Percentiles rank a stretch among this genome's conserved stretches.
Conservation (phyloP, 2,888 invertebrate species). For the Hemistola chrysoprasaria region DNA sequence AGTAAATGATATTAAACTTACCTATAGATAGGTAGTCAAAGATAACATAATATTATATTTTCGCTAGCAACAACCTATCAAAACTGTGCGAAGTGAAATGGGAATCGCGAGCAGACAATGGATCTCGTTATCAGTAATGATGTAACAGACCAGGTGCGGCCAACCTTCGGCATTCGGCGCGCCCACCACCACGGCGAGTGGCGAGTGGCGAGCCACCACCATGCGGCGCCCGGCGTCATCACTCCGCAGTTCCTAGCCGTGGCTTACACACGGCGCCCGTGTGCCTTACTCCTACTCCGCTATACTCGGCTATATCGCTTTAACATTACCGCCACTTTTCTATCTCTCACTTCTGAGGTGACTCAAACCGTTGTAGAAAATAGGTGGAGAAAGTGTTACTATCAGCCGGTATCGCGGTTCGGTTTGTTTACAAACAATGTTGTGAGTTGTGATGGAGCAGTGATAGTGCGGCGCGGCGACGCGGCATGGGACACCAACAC, state of each 20-base stretch:
- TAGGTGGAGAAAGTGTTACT: too few relatives aligned
- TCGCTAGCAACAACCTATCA: conserved; percentile 7
- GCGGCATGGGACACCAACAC: conserved; percentile 16
- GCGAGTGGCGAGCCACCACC: too few relatives aligned
- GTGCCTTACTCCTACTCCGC: conserved; percentile 44
- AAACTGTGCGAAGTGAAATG: conserved; percentile 14
- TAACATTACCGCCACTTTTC: too few relatives aligned
- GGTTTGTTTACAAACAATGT: conserved; percentile 24
- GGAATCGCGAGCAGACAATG: conserved; percentile 17
- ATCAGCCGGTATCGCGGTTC: not conserved
- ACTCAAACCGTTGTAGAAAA: too few relatives aligned
- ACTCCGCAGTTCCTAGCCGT: conserved; percentile 54
- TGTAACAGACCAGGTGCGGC: conserved; percentile 27
- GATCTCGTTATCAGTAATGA: conserved; percentile 28
- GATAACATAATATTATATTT: conserved; percentile 5
- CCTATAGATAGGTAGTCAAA: too few relatives aligned
- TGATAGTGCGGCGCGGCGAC: conserved; percentile 7
- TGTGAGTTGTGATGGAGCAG: conserved; percentile 14
- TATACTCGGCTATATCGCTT: conserved; percentile 3
- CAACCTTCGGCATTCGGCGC: conserved; percentile 24
- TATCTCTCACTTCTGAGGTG: too few relatives aligned
- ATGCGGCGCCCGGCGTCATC: conserved; percentile 14
- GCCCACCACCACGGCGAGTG: too few relatives aligned
- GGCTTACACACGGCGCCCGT: conserved; percentile 57
- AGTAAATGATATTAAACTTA: too few relatives aligned